Conservation (phyloP, 2,888 invertebrate species). For the Cataglyphis rosenhaueri region DNA sequence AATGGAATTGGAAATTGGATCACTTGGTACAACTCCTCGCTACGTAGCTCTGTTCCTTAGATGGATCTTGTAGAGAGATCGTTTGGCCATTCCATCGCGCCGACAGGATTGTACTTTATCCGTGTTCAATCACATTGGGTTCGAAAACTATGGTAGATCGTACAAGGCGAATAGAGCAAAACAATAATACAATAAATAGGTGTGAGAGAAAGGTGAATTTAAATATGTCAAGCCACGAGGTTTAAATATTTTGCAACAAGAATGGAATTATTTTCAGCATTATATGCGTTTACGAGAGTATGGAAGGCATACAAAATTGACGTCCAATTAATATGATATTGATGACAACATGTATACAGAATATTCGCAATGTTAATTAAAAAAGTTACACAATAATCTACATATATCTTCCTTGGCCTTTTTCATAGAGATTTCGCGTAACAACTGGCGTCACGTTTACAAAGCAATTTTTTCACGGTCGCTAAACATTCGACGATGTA, state of each 20-base stretch:
- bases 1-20: slow-evolving; percentile 72
- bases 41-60: slow-evolving; percentile 41
- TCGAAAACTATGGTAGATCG: slow-evolving; percentile 30
- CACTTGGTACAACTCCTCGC: slow-evolving; percentile 43
- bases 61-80: slow-evolving; percentile 50
- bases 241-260: neutral
- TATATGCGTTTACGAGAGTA: neutral
- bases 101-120: slow-evolving; percentile 49
- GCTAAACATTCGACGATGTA: slow-evolving; percentile 31
- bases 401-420: neutral
- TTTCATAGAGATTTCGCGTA: neutral
- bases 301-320: neutral
- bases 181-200: slow-evolving; percentile 9
- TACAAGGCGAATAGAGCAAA: neutral
- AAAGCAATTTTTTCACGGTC: slow-evolving; percentile 48
- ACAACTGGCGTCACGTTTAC: slow-evolving; percentile 13
- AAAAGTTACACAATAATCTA: slow-evolving; percentile 3
- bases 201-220: neutral
- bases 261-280: slow-evolving; percentile 1
- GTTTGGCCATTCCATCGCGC: slow-evolving; percentile 42
- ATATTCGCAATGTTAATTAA: slow-evolving; percentile 11
- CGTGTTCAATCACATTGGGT: slow-evolving; percentile 43
- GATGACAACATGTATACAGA: neutral
- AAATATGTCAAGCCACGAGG: neutral
- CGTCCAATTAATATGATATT: neutral